phyloP scores from a whole-genome alignment of 2,888 invertebrate species.

The Dasypogon diadema region DNA sequence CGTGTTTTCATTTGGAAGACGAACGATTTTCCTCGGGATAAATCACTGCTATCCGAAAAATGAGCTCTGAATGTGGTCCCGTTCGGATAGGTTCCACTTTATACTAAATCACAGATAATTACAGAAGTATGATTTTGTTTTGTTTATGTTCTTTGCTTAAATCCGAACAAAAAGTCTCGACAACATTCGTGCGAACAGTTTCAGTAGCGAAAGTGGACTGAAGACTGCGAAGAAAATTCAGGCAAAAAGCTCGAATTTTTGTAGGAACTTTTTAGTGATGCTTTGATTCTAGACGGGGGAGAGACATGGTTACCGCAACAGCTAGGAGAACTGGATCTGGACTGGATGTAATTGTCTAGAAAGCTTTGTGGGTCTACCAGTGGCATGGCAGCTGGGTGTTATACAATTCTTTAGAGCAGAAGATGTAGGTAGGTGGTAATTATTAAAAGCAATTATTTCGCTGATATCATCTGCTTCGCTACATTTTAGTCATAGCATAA shows the following conservation, averaged over 20 bases:
- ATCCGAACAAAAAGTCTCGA: constrained; percentile 3
- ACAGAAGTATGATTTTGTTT: constrained; percentile 8
- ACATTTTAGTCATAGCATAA: too few relatives aligned
- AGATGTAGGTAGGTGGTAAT: too few relatives aligned
- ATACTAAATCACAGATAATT: constrained; percentile 32
- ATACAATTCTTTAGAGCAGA: too few relatives aligned
- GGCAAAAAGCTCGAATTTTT: constrained; percentile 18
- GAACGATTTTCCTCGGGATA: constrained; percentile 5
- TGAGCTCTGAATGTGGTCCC: neutral
- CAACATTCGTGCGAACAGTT: constrained; percentile 29
- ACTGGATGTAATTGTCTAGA: too few relatives aligned
- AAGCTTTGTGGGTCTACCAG: too few relatives aligned
- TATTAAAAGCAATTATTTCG: too few relatives aligned
- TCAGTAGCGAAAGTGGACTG: constrained; percentile 26
- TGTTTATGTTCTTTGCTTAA: constrained; percentile 16
- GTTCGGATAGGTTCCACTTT: neutral
- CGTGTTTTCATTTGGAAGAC: constrained; percentile 24
- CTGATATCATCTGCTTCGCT: too few relatives aligned
- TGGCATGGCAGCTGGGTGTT: too few relatives aligned
- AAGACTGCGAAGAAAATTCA: neutral
- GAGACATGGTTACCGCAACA: neutral
- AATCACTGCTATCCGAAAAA: neutral
- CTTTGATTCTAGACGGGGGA: neutral
- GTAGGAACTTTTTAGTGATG: constrained; percentile 3
- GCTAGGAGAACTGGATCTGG: neutral